These are phyloP conservation scores for Loripinus fragilis DNA, from an alignment of 2,888 invertebrate genomes.

Conservation along the genomic window DNA sequence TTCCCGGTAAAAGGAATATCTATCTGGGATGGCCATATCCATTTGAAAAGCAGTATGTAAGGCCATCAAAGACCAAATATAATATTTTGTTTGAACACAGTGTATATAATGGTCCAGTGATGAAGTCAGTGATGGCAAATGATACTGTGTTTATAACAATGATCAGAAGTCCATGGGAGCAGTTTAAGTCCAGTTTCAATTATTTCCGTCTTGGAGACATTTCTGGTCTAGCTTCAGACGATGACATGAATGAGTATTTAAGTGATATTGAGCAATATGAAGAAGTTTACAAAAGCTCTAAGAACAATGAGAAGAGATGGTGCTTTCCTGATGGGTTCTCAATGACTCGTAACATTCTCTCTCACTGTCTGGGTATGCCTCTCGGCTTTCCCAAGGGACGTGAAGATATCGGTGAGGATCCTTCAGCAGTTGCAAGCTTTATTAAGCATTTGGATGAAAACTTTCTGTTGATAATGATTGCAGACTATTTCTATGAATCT, in stretches of 20 bases:
- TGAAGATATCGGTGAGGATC: constrained; percentile 61
- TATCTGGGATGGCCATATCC: constrained; percentile 81
- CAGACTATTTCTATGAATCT: constrained; percentile 82
- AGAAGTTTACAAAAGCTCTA: constrained; percentile 65
- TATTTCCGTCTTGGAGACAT: constrained; percentile 77
- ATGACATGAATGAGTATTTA: constrained; percentile 72
- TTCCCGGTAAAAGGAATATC: constrained; percentile 72
- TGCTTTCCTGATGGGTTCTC: constrained; percentile 80
- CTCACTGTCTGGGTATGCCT: constrained; percentile 80
- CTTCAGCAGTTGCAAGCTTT: constrained; percentile 61
- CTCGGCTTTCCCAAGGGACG: constrained; percentile 75
- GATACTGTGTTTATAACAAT: constrained; percentile 77
- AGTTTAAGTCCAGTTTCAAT: constrained; percentile 77
- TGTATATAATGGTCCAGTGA: constrained; percentile 72
- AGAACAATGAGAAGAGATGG: constrained; percentile 55
- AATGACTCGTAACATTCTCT: constrained; percentile 77
- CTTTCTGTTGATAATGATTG: constrained; percentile 79
- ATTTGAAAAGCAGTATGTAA: constrained; percentile 70
- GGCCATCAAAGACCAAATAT: constrained; percentile 70
- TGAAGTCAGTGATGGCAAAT: constrained; percentile 75
- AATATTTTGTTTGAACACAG: constrained; percentile 80
- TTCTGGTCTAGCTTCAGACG: constrained; percentile 54
- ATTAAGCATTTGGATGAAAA: constrained; percentile 69
- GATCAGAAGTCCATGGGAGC: constrained; percentile 79
- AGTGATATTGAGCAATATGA: constrained; percentile 76